Evolutionary conservation across 92 coral and sea anemone genomes (phyloP).

Genomic region (Umimayanthus chanpuru): DNA sequence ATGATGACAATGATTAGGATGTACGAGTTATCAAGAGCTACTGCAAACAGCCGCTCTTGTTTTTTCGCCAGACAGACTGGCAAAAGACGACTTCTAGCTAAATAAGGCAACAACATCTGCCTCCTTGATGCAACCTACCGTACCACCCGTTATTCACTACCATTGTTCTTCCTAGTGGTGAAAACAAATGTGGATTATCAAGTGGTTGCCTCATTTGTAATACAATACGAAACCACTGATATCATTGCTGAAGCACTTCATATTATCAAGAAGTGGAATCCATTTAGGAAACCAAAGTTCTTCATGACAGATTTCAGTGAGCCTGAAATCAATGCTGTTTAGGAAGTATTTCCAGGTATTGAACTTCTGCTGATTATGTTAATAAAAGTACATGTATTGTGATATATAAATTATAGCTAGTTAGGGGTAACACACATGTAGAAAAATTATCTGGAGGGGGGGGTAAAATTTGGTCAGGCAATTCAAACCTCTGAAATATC

Average conservation of each 20-base stretch:
- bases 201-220: conserved; percentile 55
- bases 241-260: conserved; percentile 58
- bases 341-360: no score
- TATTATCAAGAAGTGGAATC: conserved; percentile 57
- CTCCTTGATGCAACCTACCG: conserved; percentile 68
- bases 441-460: no score
- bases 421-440: no score
- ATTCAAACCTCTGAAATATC: no score
- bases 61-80: conserved; percentile 68
- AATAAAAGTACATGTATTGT: no score
- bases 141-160: conserved; percentile 63
- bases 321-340: no score
- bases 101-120: conserved; percentile 59
- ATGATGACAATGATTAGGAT: conserved; percentile 54
- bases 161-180: conserved; percentile 65
- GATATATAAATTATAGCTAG: no score
- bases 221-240: conserved; percentile 49
- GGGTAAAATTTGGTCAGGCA: no score
- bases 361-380: no score
- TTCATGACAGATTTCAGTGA: no score
- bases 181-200: conserved; percentile 67
- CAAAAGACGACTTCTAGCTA: conserved; percentile 40
- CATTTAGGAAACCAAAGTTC: conserved; percentile 51
- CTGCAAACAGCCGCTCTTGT: conserved; percentile 43
- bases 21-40: conserved; percentile 11